Evolutionary conservation across 2,888 invertebrate genomes (phyloP).

Genomic region (Vandiemenella viatica): DNA sequence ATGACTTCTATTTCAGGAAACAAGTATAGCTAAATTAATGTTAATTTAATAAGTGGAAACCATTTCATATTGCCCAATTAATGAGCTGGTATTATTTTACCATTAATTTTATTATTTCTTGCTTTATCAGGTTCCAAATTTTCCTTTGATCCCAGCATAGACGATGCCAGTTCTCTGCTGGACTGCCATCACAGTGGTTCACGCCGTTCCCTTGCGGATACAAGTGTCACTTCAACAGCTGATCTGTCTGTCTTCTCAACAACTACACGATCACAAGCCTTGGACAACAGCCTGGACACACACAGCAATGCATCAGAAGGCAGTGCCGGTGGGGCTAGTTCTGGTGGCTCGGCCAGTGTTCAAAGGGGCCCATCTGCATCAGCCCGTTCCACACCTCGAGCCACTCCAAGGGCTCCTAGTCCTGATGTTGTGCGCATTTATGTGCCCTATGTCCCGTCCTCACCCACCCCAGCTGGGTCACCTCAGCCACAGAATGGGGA

Average conservation of each 20-base stretch:
- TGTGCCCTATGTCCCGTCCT: constrained; percentile 42
- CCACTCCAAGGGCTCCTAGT: constrained; percentile 43
- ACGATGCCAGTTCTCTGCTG: constrained; percentile 52
- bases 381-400: constrained; percentile 48
- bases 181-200: constrained; percentile 47
- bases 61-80: too few relatives aligned
- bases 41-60: too few relatives aligned
- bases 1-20: too few relatives aligned
- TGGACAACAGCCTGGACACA: constrained; percentile 59
- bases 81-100: too few relatives aligned
- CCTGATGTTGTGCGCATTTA: constrained; percentile 66
- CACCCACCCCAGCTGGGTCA: constrained; percentile 21
- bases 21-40: too few relatives aligned
- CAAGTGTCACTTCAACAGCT: constrained; percentile 69
- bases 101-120: too few relatives aligned
- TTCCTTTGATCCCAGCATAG: constrained; percentile 46
- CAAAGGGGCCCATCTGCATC: constrained; percentile 38
- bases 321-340: constrained; percentile 48
- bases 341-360: constrained; percentile 30
- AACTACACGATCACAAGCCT: constrained; percentile 53
- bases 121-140: constrained; percentile 41
- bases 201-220: constrained; percentile 64
- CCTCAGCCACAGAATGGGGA: constrained; percentile 30
- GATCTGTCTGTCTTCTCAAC: constrained; percentile 59
- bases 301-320: constrained; percentile 62